These are phyloP conservation scores for Musca domestica DNA, from an alignment of 1,140 invertebrate genomes.

Conservation along the genomic window DNA sequence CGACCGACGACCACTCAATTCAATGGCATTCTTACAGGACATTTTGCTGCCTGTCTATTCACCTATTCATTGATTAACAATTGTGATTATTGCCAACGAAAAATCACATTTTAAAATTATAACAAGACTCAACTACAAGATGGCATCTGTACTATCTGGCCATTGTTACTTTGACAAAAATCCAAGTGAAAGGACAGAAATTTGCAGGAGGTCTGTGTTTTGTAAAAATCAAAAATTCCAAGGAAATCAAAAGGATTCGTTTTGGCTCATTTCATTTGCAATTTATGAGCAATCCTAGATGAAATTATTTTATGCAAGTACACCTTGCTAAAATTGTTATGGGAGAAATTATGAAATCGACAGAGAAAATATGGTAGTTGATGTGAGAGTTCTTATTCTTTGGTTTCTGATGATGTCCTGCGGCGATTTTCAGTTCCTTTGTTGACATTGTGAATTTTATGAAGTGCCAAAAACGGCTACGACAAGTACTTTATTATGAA, in stretches of 20 bases:
- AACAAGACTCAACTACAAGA: neutral
- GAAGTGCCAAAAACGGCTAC: neutral
- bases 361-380: too few relatives aligned
- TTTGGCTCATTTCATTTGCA: constrained; percentile 52
- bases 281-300: constrained; percentile 40
- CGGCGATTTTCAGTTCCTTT: neutral
- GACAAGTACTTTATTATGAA: neutral
- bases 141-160: neutral
- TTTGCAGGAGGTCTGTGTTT: neutral
- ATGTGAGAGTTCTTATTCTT: neutral
- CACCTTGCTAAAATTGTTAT: too few relatives aligned
- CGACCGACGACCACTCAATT: too few relatives aligned
- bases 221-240: neutral
- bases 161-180: too few relatives aligned
- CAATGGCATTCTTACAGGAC: too few relatives aligned
- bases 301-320: too few relatives aligned
- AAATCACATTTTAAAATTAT: neutral
- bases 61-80: neutral
- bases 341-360: too few relatives aligned
- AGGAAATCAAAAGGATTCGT: constrained; percentile 36
- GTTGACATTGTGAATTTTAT: neutral
- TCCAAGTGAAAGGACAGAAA: neutral
- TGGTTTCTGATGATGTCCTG: neutral
- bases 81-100: neutral
- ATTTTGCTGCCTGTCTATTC: too few relatives aligned